Evolutionary conservation across 2,113 vertebrate species (phyloP), one percentile per base, ranked within the genome.

Genomic region (Potamarius usumacintae): DNA sequence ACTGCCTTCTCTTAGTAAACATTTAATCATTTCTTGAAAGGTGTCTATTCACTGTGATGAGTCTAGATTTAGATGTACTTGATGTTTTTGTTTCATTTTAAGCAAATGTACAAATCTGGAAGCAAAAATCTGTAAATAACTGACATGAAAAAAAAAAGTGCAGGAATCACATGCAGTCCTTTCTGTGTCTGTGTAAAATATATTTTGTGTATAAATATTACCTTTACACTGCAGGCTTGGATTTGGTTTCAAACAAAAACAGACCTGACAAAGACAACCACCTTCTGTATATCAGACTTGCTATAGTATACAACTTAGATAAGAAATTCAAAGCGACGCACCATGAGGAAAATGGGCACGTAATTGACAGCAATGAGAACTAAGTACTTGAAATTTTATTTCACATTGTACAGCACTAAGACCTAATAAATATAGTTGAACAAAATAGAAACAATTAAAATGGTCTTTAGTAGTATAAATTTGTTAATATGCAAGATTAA

Each of bases 401-500:
- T 95, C 93, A 92, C 93, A 93, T 94, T 96, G 95, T 94, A 94
- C 95, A 96, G 93, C 94, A 95, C 96, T 96, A 96, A 92, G 94
- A 96, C 94, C 96, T 96, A 91, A 92, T 92, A 93, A 93, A 92
- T 91, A 91, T 74, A 63, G 79, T 85, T 57, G 87, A 91, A 89
- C 86, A 86, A 85, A 60, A 55, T 83, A 88, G 89, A 88, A 88
- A 89, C 87, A 80, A 83, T 88, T 85, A 57, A 50, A 80, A 88
- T 85, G 76, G 82, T 86, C 72, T 90, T 91, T 90, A 90, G 81
- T 86, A 91, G 77, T 87, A 92, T 85, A 94, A 91, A 90, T 81
- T 60, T 89, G 92, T 86, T 93, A 89, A 94, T 80, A 83, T 27
- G 42, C 10, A 67, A 67, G 88, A 92, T 85, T 90, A 50, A 88